Conservation (phyloP, 2,113 vertebrate species). For the Lichenostomus cassidix region DNA sequence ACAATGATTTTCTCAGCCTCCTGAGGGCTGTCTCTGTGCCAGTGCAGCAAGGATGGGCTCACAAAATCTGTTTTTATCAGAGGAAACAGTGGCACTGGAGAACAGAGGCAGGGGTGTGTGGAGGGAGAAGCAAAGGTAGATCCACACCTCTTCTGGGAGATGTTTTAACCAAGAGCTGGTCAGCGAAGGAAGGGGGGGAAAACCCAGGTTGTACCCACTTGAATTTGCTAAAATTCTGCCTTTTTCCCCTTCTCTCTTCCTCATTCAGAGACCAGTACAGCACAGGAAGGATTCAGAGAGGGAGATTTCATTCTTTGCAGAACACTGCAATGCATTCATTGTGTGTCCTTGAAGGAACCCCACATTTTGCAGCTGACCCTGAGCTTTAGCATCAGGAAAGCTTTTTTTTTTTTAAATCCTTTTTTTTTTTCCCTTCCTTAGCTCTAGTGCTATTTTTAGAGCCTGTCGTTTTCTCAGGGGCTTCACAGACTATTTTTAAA, state of each 20-base stretch:
- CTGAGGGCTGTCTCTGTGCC: not conserved
- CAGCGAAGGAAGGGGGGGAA: not conserved
- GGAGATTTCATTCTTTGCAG: not conserved
- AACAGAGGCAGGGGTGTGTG: not conserved
- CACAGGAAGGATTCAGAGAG: not conserved
- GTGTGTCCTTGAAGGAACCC: conserved; percentile 37
- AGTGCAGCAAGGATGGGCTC: not conserved
- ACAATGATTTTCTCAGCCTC: not conserved
- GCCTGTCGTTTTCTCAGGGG: conserved; percentile 38
- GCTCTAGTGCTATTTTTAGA: conserved; percentile 61
- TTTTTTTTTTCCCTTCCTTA: not conserved
- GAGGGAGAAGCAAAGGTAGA: not conserved
- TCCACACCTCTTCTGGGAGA: not conserved
- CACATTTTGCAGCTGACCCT: conserved; percentile 29
- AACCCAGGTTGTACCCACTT: not conserved
- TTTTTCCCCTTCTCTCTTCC: not conserved
- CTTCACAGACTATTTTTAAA: conserved; percentile 64
- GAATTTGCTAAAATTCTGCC: not conserved
- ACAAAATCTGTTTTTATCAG: not conserved
- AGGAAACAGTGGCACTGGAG: not conserved
- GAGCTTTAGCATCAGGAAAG: conserved; percentile 26
- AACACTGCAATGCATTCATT: not conserved
- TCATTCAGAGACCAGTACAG: not conserved
- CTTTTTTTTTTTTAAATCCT: not conserved
- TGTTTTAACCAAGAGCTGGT: not conserved